phyloP scores from a whole-genome alignment of 2,888 invertebrate genomes.

The Ophonus ardosiacus region DNA sequence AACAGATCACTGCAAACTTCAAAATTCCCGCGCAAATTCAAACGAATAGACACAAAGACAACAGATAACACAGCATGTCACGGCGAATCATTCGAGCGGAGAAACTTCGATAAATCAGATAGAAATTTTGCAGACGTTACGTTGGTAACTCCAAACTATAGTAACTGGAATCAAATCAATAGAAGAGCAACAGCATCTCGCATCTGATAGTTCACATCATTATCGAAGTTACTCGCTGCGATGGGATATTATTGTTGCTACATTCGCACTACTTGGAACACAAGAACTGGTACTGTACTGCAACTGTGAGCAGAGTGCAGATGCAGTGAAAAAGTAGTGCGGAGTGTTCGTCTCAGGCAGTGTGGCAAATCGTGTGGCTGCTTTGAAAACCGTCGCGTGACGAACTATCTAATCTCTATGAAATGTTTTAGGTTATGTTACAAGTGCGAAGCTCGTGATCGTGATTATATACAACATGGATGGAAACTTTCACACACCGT shows the following conservation, averaged over 20 bases:
- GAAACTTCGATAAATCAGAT: constrained; percentile 55
- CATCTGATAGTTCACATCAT: constrained; percentile 41
- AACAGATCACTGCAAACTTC: constrained; percentile 48
- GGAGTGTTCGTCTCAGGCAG: constrained; percentile 58
- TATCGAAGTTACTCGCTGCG: constrained; percentile 47
- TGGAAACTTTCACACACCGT: background rate
- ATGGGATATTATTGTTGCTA: constrained; percentile 38
- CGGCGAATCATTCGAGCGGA: constrained; percentile 36
- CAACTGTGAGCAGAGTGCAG: constrained; percentile 45
- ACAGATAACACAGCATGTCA: constrained; percentile 52
- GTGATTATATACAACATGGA: constrained; percentile 18
- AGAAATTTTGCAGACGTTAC: constrained; percentile 45
- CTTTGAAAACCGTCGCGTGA: constrained; percentile 50
- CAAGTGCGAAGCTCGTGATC: background rate
- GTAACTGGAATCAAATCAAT: constrained; percentile 49
- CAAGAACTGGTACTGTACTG: constrained; percentile 36
- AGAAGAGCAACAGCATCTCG: constrained; percentile 40
- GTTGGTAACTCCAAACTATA: constrained; percentile 24
- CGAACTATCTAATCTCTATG: background rate
- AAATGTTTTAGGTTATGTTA: background rate
- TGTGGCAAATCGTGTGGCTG: constrained; percentile 53
- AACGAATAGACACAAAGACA: constrained; percentile 54
- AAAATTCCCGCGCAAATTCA: constrained; percentile 43
- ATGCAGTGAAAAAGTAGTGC: constrained; percentile 38
- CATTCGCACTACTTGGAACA: constrained; percentile 51